These are phyloP conservation scores for Pristionchus fissidentatus DNA, from an alignment of 2,888 invertebrate genomes.

Conservation along the genomic window DNA sequence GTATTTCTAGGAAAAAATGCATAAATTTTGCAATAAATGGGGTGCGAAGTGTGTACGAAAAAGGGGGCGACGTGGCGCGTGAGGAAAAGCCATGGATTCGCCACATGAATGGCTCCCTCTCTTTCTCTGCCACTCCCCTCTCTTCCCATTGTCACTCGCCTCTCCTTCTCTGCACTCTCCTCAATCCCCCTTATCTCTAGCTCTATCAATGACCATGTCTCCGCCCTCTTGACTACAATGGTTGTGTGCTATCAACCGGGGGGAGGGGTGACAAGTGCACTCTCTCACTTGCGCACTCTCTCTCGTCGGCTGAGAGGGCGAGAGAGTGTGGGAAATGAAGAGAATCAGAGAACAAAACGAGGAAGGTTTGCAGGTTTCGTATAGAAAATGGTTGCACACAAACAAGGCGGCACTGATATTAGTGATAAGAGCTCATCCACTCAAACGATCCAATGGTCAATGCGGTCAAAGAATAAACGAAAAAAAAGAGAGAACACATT, in stretches of 20 bases:
- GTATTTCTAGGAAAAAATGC: too few relatives aligned
- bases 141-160: not conserved
- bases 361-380: not conserved
- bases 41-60: too few relatives aligned
- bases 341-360: not conserved
- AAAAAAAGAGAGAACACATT: not conserved
- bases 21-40: too few relatives aligned
- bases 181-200: not conserved
- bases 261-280: not conserved
- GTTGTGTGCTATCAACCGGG: slow-evolving; percentile 20
- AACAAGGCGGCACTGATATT: too few relatives aligned
- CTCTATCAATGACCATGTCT: slow-evolving; percentile 24
- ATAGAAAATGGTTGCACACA: too few relatives aligned
- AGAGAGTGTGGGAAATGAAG: not conserved
- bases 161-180: slow-evolving; percentile 2
- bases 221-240: not conserved
- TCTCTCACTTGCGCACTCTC: too few relatives aligned
- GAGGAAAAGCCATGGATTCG: slow-evolving; percentile 15
- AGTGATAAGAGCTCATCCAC: too few relatives aligned
- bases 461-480: not conserved
- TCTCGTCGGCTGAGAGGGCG: not conserved
- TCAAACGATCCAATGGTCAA: too few relatives aligned
- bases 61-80: slow-evolving; percentile 25
- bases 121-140: not conserved
- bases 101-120: not conserved